Conservation (phyloP, 2,888 invertebrate genomes). For the Mylabris sibirica region DNA sequence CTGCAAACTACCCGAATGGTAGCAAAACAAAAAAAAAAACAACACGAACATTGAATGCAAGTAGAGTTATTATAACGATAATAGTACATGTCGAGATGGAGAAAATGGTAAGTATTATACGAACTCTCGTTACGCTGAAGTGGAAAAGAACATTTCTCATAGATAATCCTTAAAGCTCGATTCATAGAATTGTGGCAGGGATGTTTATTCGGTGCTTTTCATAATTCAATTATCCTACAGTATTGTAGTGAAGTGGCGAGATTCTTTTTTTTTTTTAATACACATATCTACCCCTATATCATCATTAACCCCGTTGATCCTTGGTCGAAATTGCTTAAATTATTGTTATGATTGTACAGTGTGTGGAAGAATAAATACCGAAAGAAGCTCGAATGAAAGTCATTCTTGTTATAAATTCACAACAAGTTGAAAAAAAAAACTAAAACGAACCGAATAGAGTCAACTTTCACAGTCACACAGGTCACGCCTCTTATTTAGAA, state of each 20-base stretch:
- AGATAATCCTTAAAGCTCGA: constrained; percentile 12
- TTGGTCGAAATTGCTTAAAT: no score
- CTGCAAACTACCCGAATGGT: neutral
- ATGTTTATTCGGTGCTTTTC: neutral
- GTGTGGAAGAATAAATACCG: no score
- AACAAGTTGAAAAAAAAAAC: constrained; percentile 11
- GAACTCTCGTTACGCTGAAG: neutral
- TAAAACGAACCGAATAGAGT: neutral
- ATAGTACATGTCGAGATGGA: neutral
- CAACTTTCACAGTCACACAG: constrained; percentile 27
- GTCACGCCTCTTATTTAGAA: constrained; percentile 16
- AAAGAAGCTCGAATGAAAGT: constrained; percentile 37
- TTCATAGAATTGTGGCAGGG: neutral
- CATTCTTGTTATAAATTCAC: constrained; percentile 22
- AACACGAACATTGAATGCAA: neutral
- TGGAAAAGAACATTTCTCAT: constrained; percentile 3
- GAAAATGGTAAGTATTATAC: neutral
- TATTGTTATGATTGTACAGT: no score
- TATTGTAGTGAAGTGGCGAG: neutral
- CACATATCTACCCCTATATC: neutral
- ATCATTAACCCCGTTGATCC: neutral
- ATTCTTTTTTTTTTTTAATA: no score
- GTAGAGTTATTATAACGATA: neutral
- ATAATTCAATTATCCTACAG: constrained; percentile 9
- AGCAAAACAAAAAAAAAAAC: neutral